Evolutionary conservation across 2,113 vertebrate species (phyloP), one percentile per base, ranked within the genome.

Genomic region (Laticauda colubrina): DNA sequence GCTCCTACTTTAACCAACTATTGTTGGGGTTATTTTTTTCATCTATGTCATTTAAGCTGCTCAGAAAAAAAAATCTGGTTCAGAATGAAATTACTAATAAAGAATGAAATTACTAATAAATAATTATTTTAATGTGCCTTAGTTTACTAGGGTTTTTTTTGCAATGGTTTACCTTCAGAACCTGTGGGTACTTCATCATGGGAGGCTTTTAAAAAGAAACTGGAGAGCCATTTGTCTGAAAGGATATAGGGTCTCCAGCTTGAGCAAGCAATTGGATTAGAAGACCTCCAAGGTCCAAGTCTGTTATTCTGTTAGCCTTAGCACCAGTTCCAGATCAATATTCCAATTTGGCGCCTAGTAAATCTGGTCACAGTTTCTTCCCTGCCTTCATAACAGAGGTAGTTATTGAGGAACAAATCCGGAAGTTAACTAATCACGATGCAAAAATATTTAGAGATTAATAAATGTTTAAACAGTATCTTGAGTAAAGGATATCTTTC

Each of bases 1-100:
- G 48, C 39, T 90, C 91, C 85, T 69, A 87, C 54, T 81, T 2
- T 4, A 69, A 64, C 12, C 26, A 59, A 85, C 6, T 75, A 24
- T 11, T 61, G 23, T 61, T 61, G 14, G 12, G 4, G 0, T 20
- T 64, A 53, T 24, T 69, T 45, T 87, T 94, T 95, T 86, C 29
- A 91, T 15, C 90, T 88, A n/a, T 91, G 64, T 14, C 95, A 88
- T 29, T 92, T 91, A 92, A 91, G 75, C 91, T 64, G 61, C 43
- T 55, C 39, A 61, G 48, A 94, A 93, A 90, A 20, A 85, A 59
- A 94, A 61, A 56, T 45, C 14, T 39, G 55, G 88, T 43, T 90
- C 88, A 43, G 2, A 26, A 91, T 89, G 92, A 94, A 89, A 64
- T 56, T 85, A 43, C 86, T 92, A 85, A 89, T 69, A 20, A 3